Percentiles rank a stretch among this genome's conserved stretches.
phyloP scores from a whole-genome alignment of 2,888 invertebrate species.

The Troilus luridus region DNA sequence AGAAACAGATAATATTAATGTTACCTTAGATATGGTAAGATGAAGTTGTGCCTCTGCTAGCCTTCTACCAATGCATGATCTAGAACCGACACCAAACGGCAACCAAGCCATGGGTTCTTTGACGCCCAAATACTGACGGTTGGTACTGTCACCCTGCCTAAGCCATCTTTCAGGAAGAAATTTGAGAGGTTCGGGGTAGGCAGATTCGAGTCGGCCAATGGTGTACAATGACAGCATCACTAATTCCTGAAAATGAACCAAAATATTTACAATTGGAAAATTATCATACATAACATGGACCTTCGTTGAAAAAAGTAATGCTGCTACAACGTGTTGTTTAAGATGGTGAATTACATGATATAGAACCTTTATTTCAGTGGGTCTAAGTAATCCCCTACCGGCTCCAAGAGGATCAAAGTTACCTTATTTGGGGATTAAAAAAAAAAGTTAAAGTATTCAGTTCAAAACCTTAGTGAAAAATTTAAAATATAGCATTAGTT shows the following conservation, averaged over 20 bases:
- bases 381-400: too few relatives aligned
- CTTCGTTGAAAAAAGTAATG: too few relatives aligned
- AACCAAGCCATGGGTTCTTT: slow-evolving; percentile 79
- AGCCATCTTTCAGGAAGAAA: slow-evolving; percentile 87
- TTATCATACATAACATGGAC: too few relatives aligned
- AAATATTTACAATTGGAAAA: not conserved
- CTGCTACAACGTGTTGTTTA: too few relatives aligned
- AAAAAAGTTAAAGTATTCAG: too few relatives aligned
- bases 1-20: slow-evolving; percentile 36
- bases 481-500: too few relatives aligned
- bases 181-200: slow-evolving; percentile 78
- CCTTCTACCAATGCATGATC: slow-evolving; percentile 87
- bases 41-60: slow-evolving; percentile 84
- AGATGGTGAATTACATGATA: too few relatives aligned
- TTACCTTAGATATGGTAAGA: slow-evolving; percentile 77
- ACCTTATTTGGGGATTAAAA: too few relatives aligned
- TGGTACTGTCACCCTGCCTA: slow-evolving; percentile 71
- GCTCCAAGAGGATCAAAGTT: too few relatives aligned
- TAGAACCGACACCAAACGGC: slow-evolving; percentile 86
- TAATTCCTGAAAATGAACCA: slow-evolving; percentile 76
- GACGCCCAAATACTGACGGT: slow-evolving; percentile 68
- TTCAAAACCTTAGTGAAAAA: too few relatives aligned
- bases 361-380: too few relatives aligned
- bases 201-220: slow-evolving; percentile 80
- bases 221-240: slow-evolving; percentile 89